Evolutionary conservation across 2,113 vertebrate species (phyloP), one percentile per base, ranked within the genome.

Genomic region (Bujurquina vittata): DNA sequence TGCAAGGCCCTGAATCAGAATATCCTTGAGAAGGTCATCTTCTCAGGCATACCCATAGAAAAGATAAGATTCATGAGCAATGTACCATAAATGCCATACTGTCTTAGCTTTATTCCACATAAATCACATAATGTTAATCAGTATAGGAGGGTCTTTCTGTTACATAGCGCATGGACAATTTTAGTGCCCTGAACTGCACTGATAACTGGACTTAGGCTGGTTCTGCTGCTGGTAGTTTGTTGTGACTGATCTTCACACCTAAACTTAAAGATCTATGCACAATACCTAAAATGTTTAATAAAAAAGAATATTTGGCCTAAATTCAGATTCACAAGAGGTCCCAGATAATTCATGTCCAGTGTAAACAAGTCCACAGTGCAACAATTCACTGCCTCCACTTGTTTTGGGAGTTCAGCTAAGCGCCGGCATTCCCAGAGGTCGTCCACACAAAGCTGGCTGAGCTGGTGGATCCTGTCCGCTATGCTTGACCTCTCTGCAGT

Each of bases 401-500:
- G 54, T 76, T 57, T 74, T 58, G 77, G 62, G 76, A 57, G 77
- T 85, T 87, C 49, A n/a, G 62, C 80, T 83, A 49, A 86, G 60
- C 2, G 2, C 31, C 62, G 55, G 77, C 11, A 17, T 74, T 83
- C 80, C 84, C 67, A 10, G 75, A 59, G 85, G 86, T 73, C 20
- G 56, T 79, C 73, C 23, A n/a, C 77, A 56, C 78, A 79, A 63
- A 76, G 81, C 74, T 6, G 54, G 75, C 80, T 88, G 75, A 88
- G 87, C 82, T 1, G 67, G 54, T 29, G 12, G 86, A 86, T 84
- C 81, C 57, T 57, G 63, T 54, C 84, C 3, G 58, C 69, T 54
- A 33, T 63, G 80, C 84, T 82, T 61, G 83, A 88, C 86, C 86
- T 81, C 79, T 37, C 35, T 10, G 62, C 79, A 46, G 72, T 80